Conservation (phyloP, 2,888 invertebrate species). For the Fragum whitleyi region DNA sequence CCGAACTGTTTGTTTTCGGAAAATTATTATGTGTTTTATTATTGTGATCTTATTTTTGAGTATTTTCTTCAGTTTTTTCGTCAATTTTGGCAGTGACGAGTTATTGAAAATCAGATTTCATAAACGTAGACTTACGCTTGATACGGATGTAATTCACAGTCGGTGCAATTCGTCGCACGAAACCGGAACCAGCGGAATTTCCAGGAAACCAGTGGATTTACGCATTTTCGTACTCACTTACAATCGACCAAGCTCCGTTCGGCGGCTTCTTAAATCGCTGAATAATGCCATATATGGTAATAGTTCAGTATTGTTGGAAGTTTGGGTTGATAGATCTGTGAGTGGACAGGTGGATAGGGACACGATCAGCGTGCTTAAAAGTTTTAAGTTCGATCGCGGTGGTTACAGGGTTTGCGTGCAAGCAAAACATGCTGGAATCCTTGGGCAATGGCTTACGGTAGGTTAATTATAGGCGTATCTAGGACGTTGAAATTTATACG, state of each 20-base stretch:
- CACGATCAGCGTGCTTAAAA: not conserved
- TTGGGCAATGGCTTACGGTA: conserved; percentile 21
- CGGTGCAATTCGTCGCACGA: not conserved
- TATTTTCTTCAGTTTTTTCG: not conserved
- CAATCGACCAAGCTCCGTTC: conserved; percentile 10
- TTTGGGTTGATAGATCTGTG: conserved; percentile 7
- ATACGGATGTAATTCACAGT: not conserved
- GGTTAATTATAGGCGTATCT: not conserved
- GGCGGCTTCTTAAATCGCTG: conserved; percentile 2
- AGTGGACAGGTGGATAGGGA: not conserved
- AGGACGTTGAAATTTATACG: too few species aligned
- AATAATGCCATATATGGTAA: conserved; percentile 14
- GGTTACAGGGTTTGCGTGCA: conserved; percentile 9
- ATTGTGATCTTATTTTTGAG: not conserved
- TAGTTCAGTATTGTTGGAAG: conserved; percentile 9
- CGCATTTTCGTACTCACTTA: conserved; percentile 15
- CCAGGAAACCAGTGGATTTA: conserved; percentile 9
- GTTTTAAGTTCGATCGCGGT: conserved; percentile 3
- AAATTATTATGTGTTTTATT: not conserved
- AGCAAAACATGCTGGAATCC: not conserved
- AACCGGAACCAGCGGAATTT: not conserved
- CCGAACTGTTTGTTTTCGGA: not conserved
- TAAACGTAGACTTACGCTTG: conserved; percentile 9
- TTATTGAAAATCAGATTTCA: not conserved
- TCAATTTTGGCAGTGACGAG: not conserved